Evolutionary conservation across 2,113 vertebrate genomes (phyloP).

Genomic region (Upupa epops): DNA sequence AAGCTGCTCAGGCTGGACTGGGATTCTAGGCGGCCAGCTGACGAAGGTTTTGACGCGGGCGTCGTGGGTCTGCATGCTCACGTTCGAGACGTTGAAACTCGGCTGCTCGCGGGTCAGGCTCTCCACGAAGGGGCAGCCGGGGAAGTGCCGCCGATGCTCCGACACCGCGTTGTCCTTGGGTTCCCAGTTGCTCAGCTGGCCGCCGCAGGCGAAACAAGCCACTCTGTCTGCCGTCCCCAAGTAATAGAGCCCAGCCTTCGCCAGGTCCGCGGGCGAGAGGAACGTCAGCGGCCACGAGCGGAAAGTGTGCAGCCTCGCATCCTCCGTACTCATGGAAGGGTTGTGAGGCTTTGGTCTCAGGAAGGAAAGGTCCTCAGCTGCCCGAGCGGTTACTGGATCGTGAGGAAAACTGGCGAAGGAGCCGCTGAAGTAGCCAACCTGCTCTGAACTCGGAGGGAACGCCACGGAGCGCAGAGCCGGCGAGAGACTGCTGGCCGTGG

Average conservation of each 20-base stretch:
- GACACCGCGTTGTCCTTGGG: slow-evolving; percentile 92
- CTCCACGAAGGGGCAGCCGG: slow-evolving; percentile 88
- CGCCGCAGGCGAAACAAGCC: slow-evolving; percentile 93
- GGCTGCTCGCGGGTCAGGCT: slow-evolving; percentile 72
- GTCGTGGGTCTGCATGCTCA: slow-evolving; percentile 89
- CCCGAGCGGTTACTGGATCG: slow-evolving; percentile 78
- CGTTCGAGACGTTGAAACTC: slow-evolving; percentile 87
- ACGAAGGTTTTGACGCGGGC: slow-evolving; percentile 89
- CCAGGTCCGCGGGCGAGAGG: slow-evolving; percentile 86
- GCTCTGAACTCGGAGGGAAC: slow-evolving; percentile 72
- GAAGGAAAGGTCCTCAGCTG: slow-evolving; percentile 81
- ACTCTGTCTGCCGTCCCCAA: slow-evolving; percentile 89
- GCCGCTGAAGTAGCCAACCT: slow-evolving; percentile 82
- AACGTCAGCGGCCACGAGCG: slow-evolving; percentile 83
- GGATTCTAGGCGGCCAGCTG: slow-evolving; percentile 90
- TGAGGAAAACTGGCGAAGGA: slow-evolving; percentile 81
- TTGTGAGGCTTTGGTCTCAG: slow-evolving; percentile 76
- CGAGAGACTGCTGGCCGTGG: slow-evolving; percentile 65
- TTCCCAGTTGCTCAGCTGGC: slow-evolving; percentile 93
- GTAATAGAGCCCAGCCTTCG: slow-evolving; percentile 95
- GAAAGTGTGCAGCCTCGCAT: slow-evolving; percentile 87
- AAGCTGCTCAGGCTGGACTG: slow-evolving; percentile 90
- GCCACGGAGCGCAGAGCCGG: slow-evolving; percentile 39
- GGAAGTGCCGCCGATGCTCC: slow-evolving; percentile 94
- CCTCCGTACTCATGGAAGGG: slow-evolving; percentile 86